phyloP scores from a whole-genome alignment of 2,797 vertebrate genomes.

The Lindbergichthys nudifrons region DNA sequence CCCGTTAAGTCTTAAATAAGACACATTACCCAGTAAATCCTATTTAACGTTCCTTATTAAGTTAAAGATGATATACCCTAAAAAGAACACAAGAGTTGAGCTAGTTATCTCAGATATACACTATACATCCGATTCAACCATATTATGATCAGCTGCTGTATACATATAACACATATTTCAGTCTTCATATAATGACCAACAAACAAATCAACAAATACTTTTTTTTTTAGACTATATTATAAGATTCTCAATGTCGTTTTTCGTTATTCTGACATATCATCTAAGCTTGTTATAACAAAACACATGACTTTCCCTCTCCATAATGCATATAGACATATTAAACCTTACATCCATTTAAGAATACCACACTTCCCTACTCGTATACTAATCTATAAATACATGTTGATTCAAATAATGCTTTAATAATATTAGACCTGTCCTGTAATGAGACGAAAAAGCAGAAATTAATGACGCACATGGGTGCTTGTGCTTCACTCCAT shows the following conservation, averaged over 20 bases:
- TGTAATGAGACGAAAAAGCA: not conserved
- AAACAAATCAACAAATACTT: too few relatives aligned
- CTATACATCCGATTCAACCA: not conserved
- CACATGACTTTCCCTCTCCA: not conserved
- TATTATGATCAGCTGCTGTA: not conserved
- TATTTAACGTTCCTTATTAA: not conserved
- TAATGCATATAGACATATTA: not conserved
- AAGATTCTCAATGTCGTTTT: not conserved
- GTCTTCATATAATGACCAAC: not conserved
- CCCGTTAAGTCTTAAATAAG: not conserved
- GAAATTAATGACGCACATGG: not conserved
- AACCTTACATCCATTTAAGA: not conserved
- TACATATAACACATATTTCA: not conserved
- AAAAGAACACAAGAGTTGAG: not conserved
- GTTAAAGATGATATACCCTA: not conserved
- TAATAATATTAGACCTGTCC: not conserved
- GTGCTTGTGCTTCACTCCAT: not conserved
- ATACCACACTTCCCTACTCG: not conserved
- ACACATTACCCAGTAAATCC: not conserved
- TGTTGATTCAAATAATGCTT: not conserved
- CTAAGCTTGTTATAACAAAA: not conserved
- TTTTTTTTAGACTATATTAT: too few relatives aligned
- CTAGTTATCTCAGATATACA: not conserved
- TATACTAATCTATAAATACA: not conserved
- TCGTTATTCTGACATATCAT: not conserved